Evolutionary conservation across 2,797 vertebrate genomes (phyloP).

Genomic region (Notolepis coatsorum): DNA sequence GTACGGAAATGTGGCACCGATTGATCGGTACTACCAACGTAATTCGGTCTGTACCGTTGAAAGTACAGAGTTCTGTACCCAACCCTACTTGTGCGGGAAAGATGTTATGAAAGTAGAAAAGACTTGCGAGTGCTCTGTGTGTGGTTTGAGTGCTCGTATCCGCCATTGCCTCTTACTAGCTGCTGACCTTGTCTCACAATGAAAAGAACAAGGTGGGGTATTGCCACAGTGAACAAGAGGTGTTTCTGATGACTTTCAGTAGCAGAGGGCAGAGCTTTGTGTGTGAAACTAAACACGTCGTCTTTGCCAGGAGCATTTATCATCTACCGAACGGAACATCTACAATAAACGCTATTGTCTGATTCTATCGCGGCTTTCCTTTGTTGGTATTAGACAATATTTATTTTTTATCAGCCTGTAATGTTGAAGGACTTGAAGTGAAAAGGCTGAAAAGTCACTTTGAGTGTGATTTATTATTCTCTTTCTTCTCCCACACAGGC

Average conservation of each 20-base stretch:
- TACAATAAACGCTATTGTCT: no score
- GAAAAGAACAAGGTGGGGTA: conserved; percentile 66
- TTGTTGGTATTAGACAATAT: background rate
- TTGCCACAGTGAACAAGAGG: conserved; percentile 60
- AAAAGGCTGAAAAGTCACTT: conserved; percentile 4
- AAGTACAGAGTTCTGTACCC: no score
- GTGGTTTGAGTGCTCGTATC: conserved; percentile 34
- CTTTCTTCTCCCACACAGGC: no score
- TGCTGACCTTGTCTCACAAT: conserved; percentile 55
- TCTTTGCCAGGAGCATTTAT: background rate
- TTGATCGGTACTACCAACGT: no score
- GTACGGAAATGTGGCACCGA: no score
- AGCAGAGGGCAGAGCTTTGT: conserved; percentile 53
- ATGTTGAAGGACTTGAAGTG: conserved; percentile 4
- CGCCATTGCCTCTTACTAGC: conserved; percentile 42
- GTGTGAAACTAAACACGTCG: conserved; percentile 39
- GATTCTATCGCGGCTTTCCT: no score
- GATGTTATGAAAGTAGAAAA: conserved; percentile 49
- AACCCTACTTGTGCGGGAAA: conserved; percentile 29
- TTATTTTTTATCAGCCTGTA: conserved; percentile 7
- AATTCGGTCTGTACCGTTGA: no score
- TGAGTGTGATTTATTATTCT: background rate
- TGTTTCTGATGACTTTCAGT: conserved; percentile 53
- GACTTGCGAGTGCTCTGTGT: conserved; percentile 41
- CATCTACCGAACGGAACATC: background rate